phyloP scores from a whole-genome alignment of 1,140 invertebrate species.

The Nephila pilipes region DNA sequence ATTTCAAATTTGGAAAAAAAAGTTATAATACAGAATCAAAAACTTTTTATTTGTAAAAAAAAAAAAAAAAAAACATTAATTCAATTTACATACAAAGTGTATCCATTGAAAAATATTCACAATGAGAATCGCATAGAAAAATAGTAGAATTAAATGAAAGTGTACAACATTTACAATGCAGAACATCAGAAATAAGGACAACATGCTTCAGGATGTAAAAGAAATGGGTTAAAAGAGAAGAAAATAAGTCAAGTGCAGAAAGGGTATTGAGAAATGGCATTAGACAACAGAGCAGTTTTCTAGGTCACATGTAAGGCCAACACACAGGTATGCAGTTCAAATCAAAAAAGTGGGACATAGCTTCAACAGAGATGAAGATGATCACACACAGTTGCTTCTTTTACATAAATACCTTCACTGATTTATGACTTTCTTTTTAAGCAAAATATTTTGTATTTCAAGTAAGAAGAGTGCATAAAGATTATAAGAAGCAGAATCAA shows the following conservation, averaged over 20 bases:
- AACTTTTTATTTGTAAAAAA: too few relatives aligned
- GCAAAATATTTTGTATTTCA: too few relatives aligned
- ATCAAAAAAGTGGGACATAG: slow-evolving; percentile 53
- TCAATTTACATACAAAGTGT: too few relatives aligned
- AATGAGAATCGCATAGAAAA: too few relatives aligned
- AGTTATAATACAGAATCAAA: too few relatives aligned
- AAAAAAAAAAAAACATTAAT: too few relatives aligned
- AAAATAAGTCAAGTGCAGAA: slow-evolving; percentile 70
- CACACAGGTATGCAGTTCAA: slow-evolving; percentile 22
- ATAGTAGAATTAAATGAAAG: not conserved
- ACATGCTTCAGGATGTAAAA: slow-evolving; percentile 22
- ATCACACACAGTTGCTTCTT: not conserved
- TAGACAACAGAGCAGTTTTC: slow-evolving; percentile 45
- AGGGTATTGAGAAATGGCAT: slow-evolving; percentile 43
- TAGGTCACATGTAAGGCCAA: slow-evolving; percentile 58
- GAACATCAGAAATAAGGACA: slow-evolving; percentile 40
- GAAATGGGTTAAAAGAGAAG: slow-evolving; percentile 53
- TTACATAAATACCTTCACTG: slow-evolving; percentile 2
- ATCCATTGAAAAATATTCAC: too few relatives aligned
- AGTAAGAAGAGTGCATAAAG: too few relatives aligned
- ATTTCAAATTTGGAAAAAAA: too few relatives aligned
- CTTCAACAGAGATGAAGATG: not conserved
- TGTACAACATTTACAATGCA: not conserved
- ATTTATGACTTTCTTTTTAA: not conserved
- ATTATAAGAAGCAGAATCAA: too few relatives aligned